A percentile compares a stretch with the other conserved stretches of the same genome.
Evolutionary conservation across 2,888 invertebrate species (phyloP).

Genomic region (Tubulanus polymorphus): DNA sequence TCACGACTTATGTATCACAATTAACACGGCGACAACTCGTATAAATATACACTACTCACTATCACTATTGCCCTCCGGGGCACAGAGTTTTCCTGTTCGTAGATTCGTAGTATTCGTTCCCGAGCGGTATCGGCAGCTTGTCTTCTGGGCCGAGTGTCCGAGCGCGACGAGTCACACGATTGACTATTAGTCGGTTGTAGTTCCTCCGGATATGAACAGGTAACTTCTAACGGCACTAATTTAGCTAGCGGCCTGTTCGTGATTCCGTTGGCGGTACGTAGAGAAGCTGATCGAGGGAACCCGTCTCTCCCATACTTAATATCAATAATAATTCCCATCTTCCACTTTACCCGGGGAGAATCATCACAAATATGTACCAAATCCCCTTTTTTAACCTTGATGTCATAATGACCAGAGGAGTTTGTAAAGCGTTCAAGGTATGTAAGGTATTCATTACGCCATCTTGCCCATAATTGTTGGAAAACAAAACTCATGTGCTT

Average conservation of each 20-base stretch:
- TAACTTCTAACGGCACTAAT: background rate
- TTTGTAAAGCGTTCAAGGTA: background rate
- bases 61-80: no score
- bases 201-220: no score
- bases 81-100: no score
- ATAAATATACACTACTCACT: no score
- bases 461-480: background rate
- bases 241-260: background rate
- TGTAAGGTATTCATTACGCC: background rate
- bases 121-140: no score
- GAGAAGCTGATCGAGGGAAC: background rate
- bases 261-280: background rate
- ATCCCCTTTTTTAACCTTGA: background rate
- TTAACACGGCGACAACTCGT: no score
- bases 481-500: background rate
- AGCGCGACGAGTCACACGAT: no score
- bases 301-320: background rate
- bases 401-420: no score
- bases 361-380: background rate
- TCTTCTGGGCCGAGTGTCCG: no score
- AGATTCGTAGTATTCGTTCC: no score
- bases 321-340: background rate
- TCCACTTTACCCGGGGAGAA: background rate
- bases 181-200: no score
- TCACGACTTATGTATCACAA: no score